Evolutionary conservation across 1,140 invertebrate species (phyloP), one percentile per base, ranked within the genome.

Genomic region (Thaumetopoea pityocampa): DNA sequence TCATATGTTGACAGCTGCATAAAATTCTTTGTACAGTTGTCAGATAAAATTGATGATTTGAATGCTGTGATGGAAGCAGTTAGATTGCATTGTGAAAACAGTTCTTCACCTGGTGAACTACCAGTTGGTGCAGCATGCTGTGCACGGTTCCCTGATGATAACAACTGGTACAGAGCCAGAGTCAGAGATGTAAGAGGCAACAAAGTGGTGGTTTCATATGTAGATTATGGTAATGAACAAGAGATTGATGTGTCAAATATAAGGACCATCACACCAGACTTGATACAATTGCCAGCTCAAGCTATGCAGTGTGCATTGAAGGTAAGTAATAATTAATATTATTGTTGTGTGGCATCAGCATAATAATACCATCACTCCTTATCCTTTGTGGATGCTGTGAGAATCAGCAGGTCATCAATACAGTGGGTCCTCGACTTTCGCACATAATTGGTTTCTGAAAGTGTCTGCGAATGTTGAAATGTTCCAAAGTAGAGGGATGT

Each of bases 191-290:
- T 86, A 1, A 66, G 64, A 23, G 79, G 74, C 6, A 76, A 86
- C 1, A 73, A 78, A 28, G 67, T 89, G 1, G 81, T 82, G 20
- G 89, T 93, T 0, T 78, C 86, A 4, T 93, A 93, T 76, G 90
- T 95, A 0, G 94, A 96, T 76, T 94, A 92, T 86, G 94, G 93
- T 0, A 94, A 94, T 65, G 90, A 92, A 60, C 91, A 93, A 61
- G 86, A 85, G 26, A 86, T 93, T 5, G 63, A 86, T 5, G 57
- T 85, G 0, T 72, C 80, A 8, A 67, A 88, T 12, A 68, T 95
- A 6, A 89, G 90, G 45, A 76, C 74, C 3, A 92, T 94, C 6
- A 87, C 87, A 12, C 84, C 88, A 4, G 87, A 92, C 38, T 85
- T 93, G 36, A 68, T 94, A 5, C 82, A 74, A 11, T 71, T 93